These are phyloP conservation scores for Hozukius guyotensis DNA, from an alignment of 2,797 vertebrate species.

Conservation along the genomic window DNA sequence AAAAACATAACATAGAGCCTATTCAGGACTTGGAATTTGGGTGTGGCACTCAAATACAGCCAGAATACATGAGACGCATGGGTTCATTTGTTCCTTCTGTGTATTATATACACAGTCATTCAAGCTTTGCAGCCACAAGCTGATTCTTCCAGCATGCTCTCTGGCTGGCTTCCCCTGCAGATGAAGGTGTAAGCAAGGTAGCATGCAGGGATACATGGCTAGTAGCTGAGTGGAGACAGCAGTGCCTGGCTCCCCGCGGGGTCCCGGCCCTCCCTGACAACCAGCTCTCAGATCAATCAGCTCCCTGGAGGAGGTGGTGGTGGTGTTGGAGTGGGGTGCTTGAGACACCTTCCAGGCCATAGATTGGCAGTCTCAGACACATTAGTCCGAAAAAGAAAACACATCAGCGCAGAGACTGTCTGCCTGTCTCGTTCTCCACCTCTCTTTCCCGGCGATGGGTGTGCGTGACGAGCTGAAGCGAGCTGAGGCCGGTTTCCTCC, in stretches of 20 bases:
- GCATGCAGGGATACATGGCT: constrained; percentile 38
- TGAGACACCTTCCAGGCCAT: constrained; percentile 40
- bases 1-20: constrained; percentile 36
- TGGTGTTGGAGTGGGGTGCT: not conserved
- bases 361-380: constrained; percentile 45
- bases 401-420: constrained; percentile 16
- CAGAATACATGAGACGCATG: constrained; percentile 12
- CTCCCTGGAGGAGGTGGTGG: constrained; percentile 9
- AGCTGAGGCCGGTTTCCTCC: not conserved
- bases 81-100: constrained; percentile 12
- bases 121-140: not conserved
- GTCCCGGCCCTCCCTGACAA: constrained; percentile 35
- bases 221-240: constrained; percentile 32
- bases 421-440: not conserved
- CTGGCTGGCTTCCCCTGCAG: constrained; percentile 1
- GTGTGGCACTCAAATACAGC: constrained; percentile 23
- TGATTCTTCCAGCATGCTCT: constrained; percentile 6
- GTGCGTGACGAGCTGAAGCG: not conserved
- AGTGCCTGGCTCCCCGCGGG: constrained; percentile 24
- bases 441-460: constrained; percentile 7
- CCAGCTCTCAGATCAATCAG: constrained; percentile 54
- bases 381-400: constrained; percentile 33
- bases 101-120: not conserved
- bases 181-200: constrained; percentile 31
- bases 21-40: constrained; percentile 10